phyloP scores from a whole-genome alignment of 2,888 invertebrate species.

The Meliscaeva auricollis region DNA sequence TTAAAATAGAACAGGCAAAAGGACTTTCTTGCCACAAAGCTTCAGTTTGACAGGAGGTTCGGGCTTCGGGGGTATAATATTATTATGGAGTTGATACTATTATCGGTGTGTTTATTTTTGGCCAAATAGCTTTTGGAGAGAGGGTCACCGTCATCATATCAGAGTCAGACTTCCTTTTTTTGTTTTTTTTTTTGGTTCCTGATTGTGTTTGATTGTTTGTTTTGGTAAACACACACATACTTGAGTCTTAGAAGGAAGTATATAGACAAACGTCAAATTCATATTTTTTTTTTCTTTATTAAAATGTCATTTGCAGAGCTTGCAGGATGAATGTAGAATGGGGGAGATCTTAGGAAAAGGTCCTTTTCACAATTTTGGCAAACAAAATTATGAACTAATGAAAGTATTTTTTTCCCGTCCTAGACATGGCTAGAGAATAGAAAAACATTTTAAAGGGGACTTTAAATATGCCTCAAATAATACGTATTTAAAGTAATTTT shows the following conservation, averaged over 20 bases:
- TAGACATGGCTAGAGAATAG: neutral
- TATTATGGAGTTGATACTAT: slow-evolving; percentile 37
- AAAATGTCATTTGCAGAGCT: slow-evolving; percentile 72
- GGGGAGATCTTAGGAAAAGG: neutral
- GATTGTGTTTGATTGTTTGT: slow-evolving; percentile 67
- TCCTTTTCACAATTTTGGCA: slow-evolving; percentile 17
- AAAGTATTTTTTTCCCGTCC: neutral
- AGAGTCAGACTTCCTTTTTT: slow-evolving; percentile 17
- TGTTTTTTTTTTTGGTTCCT: neutral
- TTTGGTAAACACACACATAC: slow-evolving; percentile 60
- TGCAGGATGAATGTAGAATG: slow-evolving; percentile 39
- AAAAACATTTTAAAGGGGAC: neutral
- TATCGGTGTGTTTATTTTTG: slow-evolving; percentile 60
- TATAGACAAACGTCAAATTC: slow-evolving; percentile 40
- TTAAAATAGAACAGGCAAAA: slow-evolving; percentile 45
- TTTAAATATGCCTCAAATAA: neutral
- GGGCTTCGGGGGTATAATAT: neutral
- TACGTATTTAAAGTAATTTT: too few relatives aligned
- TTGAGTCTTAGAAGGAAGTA: neutral
- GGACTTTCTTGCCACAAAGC: slow-evolving; percentile 27
- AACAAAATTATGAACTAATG: slow-evolving; percentile 38
- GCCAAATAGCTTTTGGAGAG: slow-evolving; percentile 22
- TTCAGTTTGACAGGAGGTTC: slow-evolving; percentile 26
- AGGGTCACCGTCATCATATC: neutral
- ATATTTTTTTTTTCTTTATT: slow-evolving; percentile 74